phyloP scores from a whole-genome alignment of 2,113 vertebrate species.

The Coryphaenoides rupestris region DNA sequence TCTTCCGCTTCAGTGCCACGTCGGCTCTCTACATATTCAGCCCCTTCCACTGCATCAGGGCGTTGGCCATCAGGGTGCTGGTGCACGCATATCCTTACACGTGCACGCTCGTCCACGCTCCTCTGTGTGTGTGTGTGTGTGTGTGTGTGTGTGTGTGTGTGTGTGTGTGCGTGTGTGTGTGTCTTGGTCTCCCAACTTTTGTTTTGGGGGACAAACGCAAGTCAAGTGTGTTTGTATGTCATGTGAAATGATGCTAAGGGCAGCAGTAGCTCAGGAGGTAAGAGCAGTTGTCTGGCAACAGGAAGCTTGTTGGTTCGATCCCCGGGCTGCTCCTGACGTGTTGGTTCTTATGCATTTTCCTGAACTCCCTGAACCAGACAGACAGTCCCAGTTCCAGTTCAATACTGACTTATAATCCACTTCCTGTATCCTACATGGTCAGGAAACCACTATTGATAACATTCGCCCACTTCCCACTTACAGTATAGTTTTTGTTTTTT shows the following conservation, averaged over 20 bases:
- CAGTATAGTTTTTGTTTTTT: constrained; percentile 41
- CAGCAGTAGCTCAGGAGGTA: too few relatives aligned
- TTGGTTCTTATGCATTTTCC: too few relatives aligned
- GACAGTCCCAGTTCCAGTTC: too few relatives aligned
- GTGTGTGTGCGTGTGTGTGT: neutral
- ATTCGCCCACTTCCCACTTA: constrained; percentile 20
- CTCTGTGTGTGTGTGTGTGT: too few relatives aligned
- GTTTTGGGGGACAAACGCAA: neutral
- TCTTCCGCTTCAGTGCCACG: constrained; percentile 98
- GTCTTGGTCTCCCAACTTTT: neutral
- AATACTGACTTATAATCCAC: neutral
- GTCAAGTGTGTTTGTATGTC: neutral
- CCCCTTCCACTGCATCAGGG: constrained; percentile 92
- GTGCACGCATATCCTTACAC: constrained; percentile 99
- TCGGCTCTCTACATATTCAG: constrained; percentile 91
- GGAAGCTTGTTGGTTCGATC: too few relatives aligned
- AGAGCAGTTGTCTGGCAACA: too few relatives aligned
- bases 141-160: neutral
- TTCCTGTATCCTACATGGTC: constrained; percentile 7
- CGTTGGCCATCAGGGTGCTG: constrained; percentile 88
- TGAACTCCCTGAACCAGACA: too few relatives aligned
- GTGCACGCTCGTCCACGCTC: neutral
- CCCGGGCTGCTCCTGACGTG: too few relatives aligned
- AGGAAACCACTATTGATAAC: constrained; percentile 48
- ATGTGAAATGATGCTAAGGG: neutral